These are phyloP conservation scores for Ooceraea biroi DNA, from an alignment of 1,140 invertebrate genomes.

Conservation along the genomic window DNA sequence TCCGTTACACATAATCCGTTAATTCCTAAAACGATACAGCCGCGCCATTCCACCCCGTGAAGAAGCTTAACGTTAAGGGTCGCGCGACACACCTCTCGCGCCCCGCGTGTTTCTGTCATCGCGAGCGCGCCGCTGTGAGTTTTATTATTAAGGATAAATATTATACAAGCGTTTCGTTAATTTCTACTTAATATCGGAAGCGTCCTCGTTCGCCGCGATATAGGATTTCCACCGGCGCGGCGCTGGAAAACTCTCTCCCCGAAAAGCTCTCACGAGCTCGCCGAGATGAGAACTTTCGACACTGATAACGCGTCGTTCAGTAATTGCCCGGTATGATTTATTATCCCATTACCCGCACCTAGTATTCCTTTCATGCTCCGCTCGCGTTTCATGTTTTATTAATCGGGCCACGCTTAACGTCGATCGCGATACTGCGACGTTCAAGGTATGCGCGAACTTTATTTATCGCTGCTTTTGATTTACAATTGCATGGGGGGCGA, in stretches of 20 bases:
- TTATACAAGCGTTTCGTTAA: slow-evolving; percentile 31
- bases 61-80: background rate
- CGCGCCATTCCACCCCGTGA: background rate
- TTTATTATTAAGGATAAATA: too few relatives aligned
- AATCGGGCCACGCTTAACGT: background rate
- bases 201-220: background rate
- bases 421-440: background rate
- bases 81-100: too few relatives aligned
- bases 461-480: slow-evolving; percentile 54
- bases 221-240: too few relatives aligned
- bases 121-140: too few relatives aligned
- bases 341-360: slow-evolving; percentile 31
- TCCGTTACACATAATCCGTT: slow-evolving; percentile 22
- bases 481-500: background rate
- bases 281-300: slow-evolving; percentile 22
- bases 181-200: slow-evolving; percentile 30
- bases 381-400: slow-evolving; percentile 37
- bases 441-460: slow-evolving; percentile 26
- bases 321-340: slow-evolving; percentile 56
- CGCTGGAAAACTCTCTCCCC: background rate
- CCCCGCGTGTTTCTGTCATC: background rate
- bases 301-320: slow-evolving; percentile 26
- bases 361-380: slow-evolving; percentile 31
- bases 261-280: background rate
- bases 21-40: slow-evolving; percentile 20